Conservation (phyloP, 2,113 vertebrate species). For the Trachemys scripta region DNA sequence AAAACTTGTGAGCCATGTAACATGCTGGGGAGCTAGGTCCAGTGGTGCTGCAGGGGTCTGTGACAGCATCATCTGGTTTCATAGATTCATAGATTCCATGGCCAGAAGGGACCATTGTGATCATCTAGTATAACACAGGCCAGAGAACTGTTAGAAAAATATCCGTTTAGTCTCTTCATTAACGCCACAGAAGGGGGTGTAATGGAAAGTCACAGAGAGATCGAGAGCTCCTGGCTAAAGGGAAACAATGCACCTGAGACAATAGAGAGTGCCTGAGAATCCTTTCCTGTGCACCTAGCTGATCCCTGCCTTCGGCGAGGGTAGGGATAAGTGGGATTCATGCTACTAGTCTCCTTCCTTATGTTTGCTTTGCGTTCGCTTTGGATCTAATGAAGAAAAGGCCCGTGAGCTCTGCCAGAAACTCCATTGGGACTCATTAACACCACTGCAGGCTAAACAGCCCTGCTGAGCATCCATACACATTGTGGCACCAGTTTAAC, state of each 20-base stretch:
- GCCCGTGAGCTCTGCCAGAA: background rate
- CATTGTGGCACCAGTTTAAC: background rate
- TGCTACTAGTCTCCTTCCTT: background rate
- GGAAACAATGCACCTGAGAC: background rate
- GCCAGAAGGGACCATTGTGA: background rate
- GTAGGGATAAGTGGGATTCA: background rate
- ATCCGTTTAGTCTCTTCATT: background rate
- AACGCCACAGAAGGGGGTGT: background rate
- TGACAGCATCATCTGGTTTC: background rate
- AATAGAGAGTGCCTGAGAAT: background rate
- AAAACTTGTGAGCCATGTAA: background rate
- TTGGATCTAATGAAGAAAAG: background rate
- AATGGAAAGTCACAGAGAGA: background rate
- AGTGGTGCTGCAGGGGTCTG: background rate
- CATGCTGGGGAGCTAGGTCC: background rate
- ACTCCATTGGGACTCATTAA: background rate
- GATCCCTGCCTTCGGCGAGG: background rate
- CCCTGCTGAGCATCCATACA: background rate
- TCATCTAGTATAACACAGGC: background rate
- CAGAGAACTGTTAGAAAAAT: background rate
- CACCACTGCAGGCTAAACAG: background rate
- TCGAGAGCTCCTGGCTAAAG: background rate
- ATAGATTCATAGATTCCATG: background rate
- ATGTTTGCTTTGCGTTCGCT: background rate
- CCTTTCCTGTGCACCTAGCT: background rate